Evolutionary conservation across 2,888 invertebrate genomes (phyloP), one percentile per base, ranked within the genome.

Genomic region (Euproctis similis): DNA sequence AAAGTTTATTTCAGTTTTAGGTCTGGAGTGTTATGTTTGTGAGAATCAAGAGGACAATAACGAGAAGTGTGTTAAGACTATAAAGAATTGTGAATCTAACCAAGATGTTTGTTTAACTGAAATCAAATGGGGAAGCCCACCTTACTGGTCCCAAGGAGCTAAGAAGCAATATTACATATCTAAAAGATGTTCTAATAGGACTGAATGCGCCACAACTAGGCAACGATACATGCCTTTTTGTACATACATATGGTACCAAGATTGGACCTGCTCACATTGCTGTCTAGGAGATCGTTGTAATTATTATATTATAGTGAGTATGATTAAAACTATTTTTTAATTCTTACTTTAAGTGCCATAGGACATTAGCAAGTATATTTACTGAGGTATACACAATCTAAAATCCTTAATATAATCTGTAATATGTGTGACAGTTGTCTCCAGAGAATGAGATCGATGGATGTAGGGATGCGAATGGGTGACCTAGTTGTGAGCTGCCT

Each of bases 181-280:
- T 1, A 98, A 98, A 69, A 85, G 90, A 26, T 98, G 98, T 82
- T 91, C 95, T 7, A 91, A 92, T 0, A 92, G 91, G 64, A 88
- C 89, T 0, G 88, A 90, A 42, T 98, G 98, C 66, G 90, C 92
- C 12, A 84, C 85, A 35, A 89, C 88, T 28, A 87, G 93, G 35
- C 87, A 87, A 31, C 85, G 86, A 19, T 89, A 89, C 53, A 94
- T 92, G 91, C 88, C 87, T 4, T 86, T 90, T 34, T 97, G 96
- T 58, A 93, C 95, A 1, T 91, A 95, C 56, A 94, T 96, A 51
- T 95, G 95, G 96, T 98, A 97, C 60, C 92, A 95, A 61, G 97
- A 98, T 75, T 98, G 97, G 98, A 91, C 92, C 42, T 98, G 97
- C 75, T 92, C 94, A 0, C 96, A 97, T 67, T 98, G 97, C 73